Conservation (phyloP, 2,888 invertebrate species). For the Thereva nobilitata region DNA sequence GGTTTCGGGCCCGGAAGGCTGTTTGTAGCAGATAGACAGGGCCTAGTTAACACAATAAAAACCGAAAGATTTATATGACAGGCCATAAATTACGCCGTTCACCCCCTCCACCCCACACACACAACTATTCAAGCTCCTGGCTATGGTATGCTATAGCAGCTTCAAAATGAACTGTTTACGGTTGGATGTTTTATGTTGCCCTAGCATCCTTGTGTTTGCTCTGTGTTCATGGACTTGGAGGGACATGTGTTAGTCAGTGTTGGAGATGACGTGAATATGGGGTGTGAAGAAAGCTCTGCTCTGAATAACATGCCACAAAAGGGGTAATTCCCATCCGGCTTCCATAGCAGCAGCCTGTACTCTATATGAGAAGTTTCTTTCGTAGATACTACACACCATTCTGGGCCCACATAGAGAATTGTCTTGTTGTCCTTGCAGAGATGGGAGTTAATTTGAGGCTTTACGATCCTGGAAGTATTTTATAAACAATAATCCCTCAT, state of each 20-base stretch:
- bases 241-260: conserved; percentile 22
- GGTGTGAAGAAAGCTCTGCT: background rate
- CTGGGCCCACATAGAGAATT: too few species aligned
- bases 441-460: too few species aligned
- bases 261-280: conserved; percentile 2
- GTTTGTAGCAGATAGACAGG: conserved; percentile 35
- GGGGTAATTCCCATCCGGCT: too few species aligned
- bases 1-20: conserved; percentile 23
- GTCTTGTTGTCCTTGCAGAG: too few species aligned
- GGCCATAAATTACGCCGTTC: conserved; percentile 53
- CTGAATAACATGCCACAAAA: too few species aligned
- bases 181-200: conserved; percentile 18
- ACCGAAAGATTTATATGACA: conserved; percentile 55
- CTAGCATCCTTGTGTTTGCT: conserved; percentile 16
- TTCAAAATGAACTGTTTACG: conserved; percentile 22
- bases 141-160: background rate
- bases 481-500: too few species aligned
- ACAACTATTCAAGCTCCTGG: too few species aligned
- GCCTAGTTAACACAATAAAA: conserved; percentile 40
- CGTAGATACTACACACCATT: too few species aligned
- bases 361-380: too few species aligned
- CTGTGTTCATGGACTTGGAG: conserved; percentile 12
- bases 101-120: conserved; percentile 1
- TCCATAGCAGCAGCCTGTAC: too few species aligned
- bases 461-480: too few species aligned